A percentile compares a stretch with the other conserved stretches of the same genome.
Evolutionary conservation across 2,113 vertebrate species (phyloP).

Genomic region (Scalopus aquaticus): DNA sequence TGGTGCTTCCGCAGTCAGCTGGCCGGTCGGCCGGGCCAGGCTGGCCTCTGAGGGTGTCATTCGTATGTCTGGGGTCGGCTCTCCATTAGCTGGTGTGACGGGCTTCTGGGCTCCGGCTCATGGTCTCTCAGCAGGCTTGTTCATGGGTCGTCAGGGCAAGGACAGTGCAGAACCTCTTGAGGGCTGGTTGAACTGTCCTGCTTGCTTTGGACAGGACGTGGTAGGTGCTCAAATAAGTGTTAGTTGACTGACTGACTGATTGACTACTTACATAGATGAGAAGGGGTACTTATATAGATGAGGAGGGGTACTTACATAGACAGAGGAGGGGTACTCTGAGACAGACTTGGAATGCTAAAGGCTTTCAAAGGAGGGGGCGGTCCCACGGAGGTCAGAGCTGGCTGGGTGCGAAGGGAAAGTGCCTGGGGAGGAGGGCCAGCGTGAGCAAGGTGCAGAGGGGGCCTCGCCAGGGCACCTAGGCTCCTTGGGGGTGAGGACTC

Average conservation of each 20-base stretch:
- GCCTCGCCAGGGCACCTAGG: accelerated
- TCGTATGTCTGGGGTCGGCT: background rate
- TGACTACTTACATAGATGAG: accelerated
- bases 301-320: accelerated
- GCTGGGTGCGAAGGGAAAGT: background rate
- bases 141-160: background rate
- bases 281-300: too few relatives aligned
- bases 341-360: background rate
- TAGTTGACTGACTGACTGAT: background rate
- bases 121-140: background rate
- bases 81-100: background rate
- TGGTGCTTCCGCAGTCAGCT: background rate
- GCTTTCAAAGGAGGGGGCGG: background rate
- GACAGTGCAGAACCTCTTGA: background rate
- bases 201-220: too few relatives aligned
- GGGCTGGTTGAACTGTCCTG: background rate
- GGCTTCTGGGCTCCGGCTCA: accelerated
- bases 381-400: too few relatives aligned
- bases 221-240: background rate
- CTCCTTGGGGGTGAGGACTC: background rate
- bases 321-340: background rate
- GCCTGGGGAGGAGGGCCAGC: accelerated
- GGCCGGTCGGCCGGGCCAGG: background rate
- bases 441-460: background rate
- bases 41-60: background rate